Evolutionary conservation across 2,113 vertebrate genomes (phyloP).

Genomic region (Megaceryle torquata): DNA sequence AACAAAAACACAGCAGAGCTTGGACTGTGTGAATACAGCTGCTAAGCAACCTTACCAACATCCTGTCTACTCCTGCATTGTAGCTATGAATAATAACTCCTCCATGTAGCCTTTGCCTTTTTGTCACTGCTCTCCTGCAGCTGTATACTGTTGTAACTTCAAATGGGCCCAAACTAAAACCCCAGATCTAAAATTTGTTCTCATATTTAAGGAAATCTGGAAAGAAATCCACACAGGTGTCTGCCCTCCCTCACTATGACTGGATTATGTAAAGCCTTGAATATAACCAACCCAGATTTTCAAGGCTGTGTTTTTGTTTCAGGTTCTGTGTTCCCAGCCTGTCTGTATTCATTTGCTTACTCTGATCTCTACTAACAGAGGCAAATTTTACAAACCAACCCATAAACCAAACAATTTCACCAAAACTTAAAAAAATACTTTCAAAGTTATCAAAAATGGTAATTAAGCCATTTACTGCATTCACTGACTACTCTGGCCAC

Average conservation of each 20-base stretch:
- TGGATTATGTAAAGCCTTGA: neutral
- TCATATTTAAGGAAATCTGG: neutral
- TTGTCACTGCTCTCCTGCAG: neutral
- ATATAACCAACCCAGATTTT: neutral
- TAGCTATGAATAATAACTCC: slow-evolving; percentile 6
- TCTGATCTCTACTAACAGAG: neutral
- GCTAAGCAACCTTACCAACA: slow-evolving; percentile 45
- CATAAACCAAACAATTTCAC: neutral
- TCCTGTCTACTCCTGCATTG: neutral
- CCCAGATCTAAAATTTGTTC: neutral
- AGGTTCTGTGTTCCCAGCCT: neutral
- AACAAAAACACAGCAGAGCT: neutral
- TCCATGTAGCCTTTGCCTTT: neutral
- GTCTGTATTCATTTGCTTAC: neutral
- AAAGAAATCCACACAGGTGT: slow-evolving; percentile 44
- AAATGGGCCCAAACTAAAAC: neutral
- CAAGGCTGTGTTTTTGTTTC: neutral
- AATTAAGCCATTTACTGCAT: neutral
- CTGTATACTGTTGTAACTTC: neutral
- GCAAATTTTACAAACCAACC: neutral
- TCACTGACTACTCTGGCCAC: neutral
- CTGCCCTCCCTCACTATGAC: neutral
- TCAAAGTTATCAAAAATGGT: neutral
- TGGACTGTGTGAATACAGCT: slow-evolving; percentile 18
- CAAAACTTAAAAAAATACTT: neutral